Evolutionary conservation across 2,113 vertebrate species (phyloP).

Genomic region (Pelecanoides urinatrix): DNA sequence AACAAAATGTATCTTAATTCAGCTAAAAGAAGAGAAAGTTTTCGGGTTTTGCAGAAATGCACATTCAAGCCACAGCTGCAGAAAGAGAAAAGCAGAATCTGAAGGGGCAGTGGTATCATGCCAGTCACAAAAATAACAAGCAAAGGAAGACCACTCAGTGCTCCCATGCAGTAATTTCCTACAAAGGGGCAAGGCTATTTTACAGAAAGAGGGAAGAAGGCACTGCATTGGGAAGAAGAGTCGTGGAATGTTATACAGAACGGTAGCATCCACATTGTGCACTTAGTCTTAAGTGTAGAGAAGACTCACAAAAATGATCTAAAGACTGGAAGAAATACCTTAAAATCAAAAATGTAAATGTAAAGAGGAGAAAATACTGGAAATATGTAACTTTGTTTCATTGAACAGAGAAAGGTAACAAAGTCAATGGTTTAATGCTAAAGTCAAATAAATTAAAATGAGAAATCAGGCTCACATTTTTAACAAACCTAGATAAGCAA

Average conservation of each 20-base stretch:
- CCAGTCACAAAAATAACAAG: neutral
- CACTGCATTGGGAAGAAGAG: neutral
- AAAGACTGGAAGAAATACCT: neutral
- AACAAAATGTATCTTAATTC: neutral
- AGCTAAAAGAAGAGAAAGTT: neutral
- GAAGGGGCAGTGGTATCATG: neutral
- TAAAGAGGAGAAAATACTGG: neutral
- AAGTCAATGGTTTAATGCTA: neutral
- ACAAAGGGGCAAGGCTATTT: neutral
- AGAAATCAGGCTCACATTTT: neutral
- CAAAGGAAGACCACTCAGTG: neutral
- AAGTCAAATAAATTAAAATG: neutral
- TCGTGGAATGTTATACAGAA: neutral
- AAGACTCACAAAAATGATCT: neutral
- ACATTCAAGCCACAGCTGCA: neutral
- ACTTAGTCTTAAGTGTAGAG: neutral
- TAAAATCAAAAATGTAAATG: neutral
- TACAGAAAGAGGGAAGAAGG: neutral
- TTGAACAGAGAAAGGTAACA: neutral
- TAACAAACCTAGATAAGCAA: neutral
- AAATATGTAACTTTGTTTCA: neutral
- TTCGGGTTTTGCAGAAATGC: neutral
- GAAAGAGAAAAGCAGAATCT: neutral
- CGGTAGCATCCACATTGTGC: rapidly evolving
- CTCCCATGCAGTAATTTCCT: neutral